Evolutionary conservation across 2,797 vertebrate species (phyloP).

Genomic region (Morelia viridis): DNA sequence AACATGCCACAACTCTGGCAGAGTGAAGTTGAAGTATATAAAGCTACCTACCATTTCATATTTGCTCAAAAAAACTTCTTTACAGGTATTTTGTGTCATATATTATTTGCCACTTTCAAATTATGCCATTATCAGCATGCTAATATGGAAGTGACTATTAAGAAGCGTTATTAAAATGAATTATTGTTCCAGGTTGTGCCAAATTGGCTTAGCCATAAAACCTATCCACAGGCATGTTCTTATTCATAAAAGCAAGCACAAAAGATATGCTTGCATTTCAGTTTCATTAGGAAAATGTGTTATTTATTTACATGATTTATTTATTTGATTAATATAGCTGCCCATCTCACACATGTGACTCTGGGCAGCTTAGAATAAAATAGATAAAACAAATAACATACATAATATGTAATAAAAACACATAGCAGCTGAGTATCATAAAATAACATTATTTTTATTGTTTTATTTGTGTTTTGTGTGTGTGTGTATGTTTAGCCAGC

Average conservation of each 20-base stretch:
- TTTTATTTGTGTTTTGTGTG: background rate
- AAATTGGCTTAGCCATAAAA: background rate
- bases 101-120: background rate
- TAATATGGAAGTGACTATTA: background rate
- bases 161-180: background rate
- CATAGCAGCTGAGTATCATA: too few relatives aligned
- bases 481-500: background rate
- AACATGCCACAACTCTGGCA: slow-evolving; percentile 99
- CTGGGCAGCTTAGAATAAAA: too few relatives aligned
- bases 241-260: background rate
- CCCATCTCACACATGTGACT: background rate
- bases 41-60: slow-evolving; percentile 98
- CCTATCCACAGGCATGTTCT: background rate
- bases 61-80: slow-evolving; percentile 99
- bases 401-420: too few relatives aligned
- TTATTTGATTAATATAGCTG: slow-evolving; percentile 3
- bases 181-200: background rate
- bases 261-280: background rate
- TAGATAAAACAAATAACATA: too few relatives aligned
- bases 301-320: background rate
- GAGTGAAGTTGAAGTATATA: slow-evolving; percentile 97
- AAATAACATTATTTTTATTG: too few relatives aligned
- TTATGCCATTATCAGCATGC: background rate
- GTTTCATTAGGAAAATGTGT: background rate
- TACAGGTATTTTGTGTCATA: slow-evolving; percentile 77